phyloP scores from a whole-genome alignment of 2,797 vertebrate genomes.

The Sardinella longiceps region DNA sequence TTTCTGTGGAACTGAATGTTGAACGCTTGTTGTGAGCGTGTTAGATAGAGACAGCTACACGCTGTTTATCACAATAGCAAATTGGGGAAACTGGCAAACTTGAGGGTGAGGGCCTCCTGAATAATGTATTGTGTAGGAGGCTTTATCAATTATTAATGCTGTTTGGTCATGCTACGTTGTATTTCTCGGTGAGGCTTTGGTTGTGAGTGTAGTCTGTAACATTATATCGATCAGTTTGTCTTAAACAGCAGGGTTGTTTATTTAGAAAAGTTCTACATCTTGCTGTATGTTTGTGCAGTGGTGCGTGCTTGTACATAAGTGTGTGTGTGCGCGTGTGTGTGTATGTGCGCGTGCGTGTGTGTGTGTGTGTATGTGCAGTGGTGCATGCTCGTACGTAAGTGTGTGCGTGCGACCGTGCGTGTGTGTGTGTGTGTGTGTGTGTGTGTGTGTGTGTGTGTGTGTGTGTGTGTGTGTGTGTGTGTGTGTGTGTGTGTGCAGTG shows the following conservation, averaged over 20 bases:
- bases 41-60: not conserved
- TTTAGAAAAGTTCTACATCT: not conserved
- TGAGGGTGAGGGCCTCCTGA: conserved; percentile 8
- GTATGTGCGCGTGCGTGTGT: not conserved
- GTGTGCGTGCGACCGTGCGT: not conserved
- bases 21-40: not conserved
- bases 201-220: not conserved
- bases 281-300: not conserved
- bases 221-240: conserved; percentile 10
- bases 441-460: conserved; percentile 28
- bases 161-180: conserved; percentile 19
- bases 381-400: not conserved
- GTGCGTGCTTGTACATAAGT: not conserved
- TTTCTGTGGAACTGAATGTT: not conserved
- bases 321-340: not conserved
- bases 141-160: conserved; percentile 5
- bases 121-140: conserved; percentile 13
- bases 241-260: not conserved
- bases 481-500: conserved; percentile 29
- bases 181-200: not conserved
- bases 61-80: conserved; percentile 4
- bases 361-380: not conserved
- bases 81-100: not conserved
- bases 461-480: conserved; percentile 26
- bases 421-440: not conserved